Base-by-base conservation (phyloP, 2,888 invertebrate species). In the Lucinisca nassula region DNA sequence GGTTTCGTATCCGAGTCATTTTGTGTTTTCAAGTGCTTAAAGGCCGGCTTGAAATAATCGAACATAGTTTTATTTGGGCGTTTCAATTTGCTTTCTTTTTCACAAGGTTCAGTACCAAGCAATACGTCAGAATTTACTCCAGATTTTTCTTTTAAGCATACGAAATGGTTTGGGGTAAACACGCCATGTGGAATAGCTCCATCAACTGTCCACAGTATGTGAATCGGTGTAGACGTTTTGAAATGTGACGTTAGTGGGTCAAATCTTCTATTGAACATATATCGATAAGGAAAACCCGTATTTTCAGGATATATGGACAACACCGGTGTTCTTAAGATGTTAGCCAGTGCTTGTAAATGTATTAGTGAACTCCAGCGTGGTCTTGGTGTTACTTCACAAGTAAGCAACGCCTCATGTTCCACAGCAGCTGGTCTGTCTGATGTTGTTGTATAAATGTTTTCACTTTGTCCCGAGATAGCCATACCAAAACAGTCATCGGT, bases 151-250 rank as follows among this genome's bases (percentile, higher is more conserved):
- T 10, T 32, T 12, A 67, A 21, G 2, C 27, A 35, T 2, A 67
- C 67, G 30, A 67, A 67, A 67, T 67, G 67, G 35, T 67, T 67
- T 67, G 67, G 67, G 1, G 67, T 67, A 21, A 67, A 67, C 67
- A 61, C 30, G 30, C 61, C 61, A 30, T 61, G 61, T 27, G 61
- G 61, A 61, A 61, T 6, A 10, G 30, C 61, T 10, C 61, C 61
- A 21, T 67, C 67, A 35, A 67, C 67, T 10, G 67, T 67, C 67
- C 67, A 67, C n/a, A 67, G 27, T 32, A 67, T 35, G 35, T 67
- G n/a, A 67, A 67, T 67, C 1, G 67, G 67, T 4, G 1, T 35
- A 12, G 12, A 3, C 2, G 12, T 10, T 35, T 67, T 17, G 2
- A 17, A 35, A 8, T 10, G 1, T 3, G 32, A 10, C 4, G 35